These are phyloP conservation scores for Oligia latruncula DNA, from an alignment of 2,888 invertebrate genomes.

Conservation along the genomic window DNA sequence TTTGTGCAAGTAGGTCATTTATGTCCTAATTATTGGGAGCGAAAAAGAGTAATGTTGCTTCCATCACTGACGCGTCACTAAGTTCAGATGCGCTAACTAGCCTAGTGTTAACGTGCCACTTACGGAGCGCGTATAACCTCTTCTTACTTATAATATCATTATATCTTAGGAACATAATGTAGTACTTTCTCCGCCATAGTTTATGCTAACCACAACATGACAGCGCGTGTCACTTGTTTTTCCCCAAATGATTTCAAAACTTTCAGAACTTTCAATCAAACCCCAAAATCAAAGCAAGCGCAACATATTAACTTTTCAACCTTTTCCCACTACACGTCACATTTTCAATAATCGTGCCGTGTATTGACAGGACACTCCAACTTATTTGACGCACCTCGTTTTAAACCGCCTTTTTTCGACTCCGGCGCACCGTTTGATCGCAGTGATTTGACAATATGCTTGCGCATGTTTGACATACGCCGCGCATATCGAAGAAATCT, in stretches of 20 bases:
- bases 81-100: background rate
- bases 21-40: background rate
- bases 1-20: no score
- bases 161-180: background rate
- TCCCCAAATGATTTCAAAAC: background rate
- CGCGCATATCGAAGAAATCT: slow-evolving; percentile 84
- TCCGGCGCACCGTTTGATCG: slow-evolving; percentile 83
- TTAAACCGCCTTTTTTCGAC: slow-evolving; percentile 70
- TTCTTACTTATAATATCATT: background rate
- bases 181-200: no score
- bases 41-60: background rate
- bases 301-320: slow-evolving; percentile 66
- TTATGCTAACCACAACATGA: background rate
- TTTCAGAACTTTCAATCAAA: slow-evolving; percentile 52
- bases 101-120: background rate
- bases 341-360: slow-evolving; percentile 74
- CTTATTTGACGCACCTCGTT: slow-evolving; percentile 63
- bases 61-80: background rate
- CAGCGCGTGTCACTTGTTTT: background rate
- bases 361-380: slow-evolving; percentile 82
- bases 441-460: slow-evolving; percentile 86
- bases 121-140: background rate
- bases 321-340: slow-evolving; percentile 70
- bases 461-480: slow-evolving; percentile 82
- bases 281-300: slow-evolving; percentile 52